Evolutionary conservation across 2,797 vertebrate species (phyloP).

Genomic region (Strix occidentalis): DNA sequence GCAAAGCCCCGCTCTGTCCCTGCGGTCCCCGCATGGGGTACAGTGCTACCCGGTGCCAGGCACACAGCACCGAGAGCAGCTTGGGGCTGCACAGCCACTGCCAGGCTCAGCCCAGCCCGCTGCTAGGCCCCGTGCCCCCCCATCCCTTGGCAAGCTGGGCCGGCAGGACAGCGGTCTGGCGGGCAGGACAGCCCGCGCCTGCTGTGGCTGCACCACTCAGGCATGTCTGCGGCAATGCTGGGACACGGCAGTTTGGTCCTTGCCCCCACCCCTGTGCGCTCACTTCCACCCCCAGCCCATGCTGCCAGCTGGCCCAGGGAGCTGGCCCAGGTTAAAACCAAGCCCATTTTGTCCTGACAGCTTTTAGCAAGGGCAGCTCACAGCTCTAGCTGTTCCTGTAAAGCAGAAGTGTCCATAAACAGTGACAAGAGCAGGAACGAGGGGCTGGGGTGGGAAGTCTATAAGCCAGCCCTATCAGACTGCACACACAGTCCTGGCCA

Average conservation of each 20-base stretch:
- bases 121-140: background rate
- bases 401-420: background rate
- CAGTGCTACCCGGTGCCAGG: background rate
- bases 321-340: background rate
- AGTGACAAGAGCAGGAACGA: background rate
- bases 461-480: background rate
- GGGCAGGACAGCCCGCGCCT: background rate
- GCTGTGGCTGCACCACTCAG: background rate
- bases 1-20: background rate
- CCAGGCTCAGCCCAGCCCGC: background rate
- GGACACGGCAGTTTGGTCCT: background rate
- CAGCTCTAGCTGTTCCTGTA: background rate
- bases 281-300: background rate
- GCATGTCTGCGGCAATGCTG: fast-evolving
- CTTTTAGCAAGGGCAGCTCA: background rate
- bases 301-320: background rate
- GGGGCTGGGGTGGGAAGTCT: background rate
- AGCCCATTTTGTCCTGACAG: background rate
- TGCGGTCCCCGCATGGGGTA: fast-evolving
- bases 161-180: too few relatives aligned
- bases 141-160: background rate
- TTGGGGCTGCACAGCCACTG: background rate
- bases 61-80: background rate
- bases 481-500: background rate
- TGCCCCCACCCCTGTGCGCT: background rate